phyloP scores from a whole-genome alignment of 2,888 invertebrate species.

The Himalopsyche japonica region DNA sequence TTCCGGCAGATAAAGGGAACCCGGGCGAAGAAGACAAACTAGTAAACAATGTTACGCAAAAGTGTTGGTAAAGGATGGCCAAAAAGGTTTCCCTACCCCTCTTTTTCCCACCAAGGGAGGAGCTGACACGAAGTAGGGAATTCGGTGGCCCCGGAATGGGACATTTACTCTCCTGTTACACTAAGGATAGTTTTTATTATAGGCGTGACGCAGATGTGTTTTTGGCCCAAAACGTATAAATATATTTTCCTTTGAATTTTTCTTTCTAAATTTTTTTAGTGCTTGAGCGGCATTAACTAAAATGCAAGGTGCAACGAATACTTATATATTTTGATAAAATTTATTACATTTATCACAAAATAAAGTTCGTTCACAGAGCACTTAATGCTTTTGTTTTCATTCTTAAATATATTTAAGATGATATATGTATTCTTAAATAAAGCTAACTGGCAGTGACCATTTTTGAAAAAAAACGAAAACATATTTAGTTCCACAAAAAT shows the following conservation, averaged over 20 bases:
- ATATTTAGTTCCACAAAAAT: no score
- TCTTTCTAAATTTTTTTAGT: neutral
- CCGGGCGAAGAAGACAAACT: slow-evolving; percentile 22
- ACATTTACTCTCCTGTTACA: slow-evolving; percentile 38
- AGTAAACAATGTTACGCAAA: slow-evolving; percentile 34
- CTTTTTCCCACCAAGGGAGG: neutral
- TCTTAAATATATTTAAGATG: no score
- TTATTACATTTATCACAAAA: no score
- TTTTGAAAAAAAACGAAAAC: no score
- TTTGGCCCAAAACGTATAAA: slow-evolving; percentile 33
- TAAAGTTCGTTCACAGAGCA: no score
- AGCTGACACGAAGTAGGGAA: neutral
- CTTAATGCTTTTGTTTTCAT: no score
- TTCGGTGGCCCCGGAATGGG: slow-evolving; percentile 20
- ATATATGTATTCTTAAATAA: no score
- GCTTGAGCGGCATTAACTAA: neutral
- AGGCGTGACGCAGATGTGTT: slow-evolving; percentile 36
- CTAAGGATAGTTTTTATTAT: slow-evolving; percentile 40
- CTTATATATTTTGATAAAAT: no score
- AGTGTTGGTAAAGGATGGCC: slow-evolving; percentile 25
- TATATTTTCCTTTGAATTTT: slow-evolving; percentile 37
- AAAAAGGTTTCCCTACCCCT: neutral
- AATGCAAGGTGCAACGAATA: neutral
- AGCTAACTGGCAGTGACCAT: no score
- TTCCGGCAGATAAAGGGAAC: slow-evolving; percentile 14